Base-by-base conservation (phyloP, 2,797 vertebrate genomes). In the Mastacembelus armatus region DNA sequence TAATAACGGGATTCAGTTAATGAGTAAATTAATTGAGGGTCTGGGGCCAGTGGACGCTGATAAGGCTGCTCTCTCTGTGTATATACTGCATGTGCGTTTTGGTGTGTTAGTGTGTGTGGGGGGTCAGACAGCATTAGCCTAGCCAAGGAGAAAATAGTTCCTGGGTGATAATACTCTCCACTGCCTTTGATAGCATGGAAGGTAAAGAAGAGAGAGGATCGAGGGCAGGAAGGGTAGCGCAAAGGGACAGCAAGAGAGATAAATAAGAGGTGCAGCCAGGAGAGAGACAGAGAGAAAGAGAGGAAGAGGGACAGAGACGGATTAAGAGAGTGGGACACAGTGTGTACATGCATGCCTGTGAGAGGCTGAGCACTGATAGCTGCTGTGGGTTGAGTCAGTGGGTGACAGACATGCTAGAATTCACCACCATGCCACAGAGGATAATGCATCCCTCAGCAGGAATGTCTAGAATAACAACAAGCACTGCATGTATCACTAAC, bases 21-120 rank as follows among this genome's bases (percentile, higher is more conserved):
- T 84, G 80, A 89, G 79, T 43, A 85, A 87, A 90, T 85, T 84
- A 90, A 90, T 84, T 84, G 84, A 85, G 66, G 73, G 66, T 74
- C 71, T 78, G 83, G 89, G 52, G 54, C 73, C 69, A 74, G 73
- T 19, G 7, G 69, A 33, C 11, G 11, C 84, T 62, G 86, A 89
- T 91, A 86, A 85, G 72, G 54, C 72, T 60, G 40, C 36, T 69
- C 38, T 65, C 30, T 58, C 21, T 67, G 10, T 35, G 26, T 54
- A 29, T 48, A 42, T 42, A 62, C 38, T 71, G 54, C 56, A 52
- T 48, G 40, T 61, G 49, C 9, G 2, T 71, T 64, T 59, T 24
- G 39, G 64, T 71, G 44, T 60, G 40, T 78, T 33, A 45, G 10
- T 10, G 4, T 7, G 24, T 19, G 45, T 60, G 48, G 50, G 76